phyloP scores from a whole-genome alignment of 1,140 invertebrate genomes.

The Drosophila pandora region DNA sequence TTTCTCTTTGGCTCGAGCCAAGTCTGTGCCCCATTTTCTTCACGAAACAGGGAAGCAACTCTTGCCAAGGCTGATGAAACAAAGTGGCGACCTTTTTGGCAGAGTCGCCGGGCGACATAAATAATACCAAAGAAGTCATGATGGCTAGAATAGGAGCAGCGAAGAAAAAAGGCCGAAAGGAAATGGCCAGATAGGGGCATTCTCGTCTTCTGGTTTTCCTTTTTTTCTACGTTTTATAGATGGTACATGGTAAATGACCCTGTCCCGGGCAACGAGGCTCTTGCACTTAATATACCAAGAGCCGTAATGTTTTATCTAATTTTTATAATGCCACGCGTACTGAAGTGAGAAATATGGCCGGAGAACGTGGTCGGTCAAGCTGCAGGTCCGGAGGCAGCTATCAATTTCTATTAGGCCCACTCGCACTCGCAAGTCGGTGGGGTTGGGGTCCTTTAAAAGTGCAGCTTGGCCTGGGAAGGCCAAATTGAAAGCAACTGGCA shows the following conservation, averaged over 20 bases:
- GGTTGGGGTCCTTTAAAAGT: conserved; percentile 53
- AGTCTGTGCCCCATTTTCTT: background rate
- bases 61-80: conserved; percentile 39
- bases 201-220: background rate
- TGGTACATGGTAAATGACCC: conserved; percentile 43
- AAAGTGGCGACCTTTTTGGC: conserved; percentile 64
- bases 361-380: conserved; percentile 54
- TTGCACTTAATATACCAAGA: conserved; percentile 56
- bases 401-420: conserved; percentile 70
- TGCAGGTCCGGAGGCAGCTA: conserved; percentile 48
- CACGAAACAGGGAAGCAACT: background rate
- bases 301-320: conserved; percentile 62
- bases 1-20: background rate
- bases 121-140: conserved; percentile 54
- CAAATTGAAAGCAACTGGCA: conserved; percentile 61
- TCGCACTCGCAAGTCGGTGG: conserved; percentile 5
- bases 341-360: conserved; percentile 73
- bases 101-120: conserved; percentile 50
- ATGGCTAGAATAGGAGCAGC: conserved; percentile 29
- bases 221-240: conserved; percentile 42
- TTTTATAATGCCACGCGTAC: conserved; percentile 62
- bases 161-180: conserved; percentile 1
- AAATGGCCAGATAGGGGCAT: conserved; percentile 10
- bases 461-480: conserved; percentile 10
- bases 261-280: conserved; percentile 43